phyloP scores from a whole-genome alignment of 2,888 invertebrate genomes.

The Resseliella maxima region DNA sequence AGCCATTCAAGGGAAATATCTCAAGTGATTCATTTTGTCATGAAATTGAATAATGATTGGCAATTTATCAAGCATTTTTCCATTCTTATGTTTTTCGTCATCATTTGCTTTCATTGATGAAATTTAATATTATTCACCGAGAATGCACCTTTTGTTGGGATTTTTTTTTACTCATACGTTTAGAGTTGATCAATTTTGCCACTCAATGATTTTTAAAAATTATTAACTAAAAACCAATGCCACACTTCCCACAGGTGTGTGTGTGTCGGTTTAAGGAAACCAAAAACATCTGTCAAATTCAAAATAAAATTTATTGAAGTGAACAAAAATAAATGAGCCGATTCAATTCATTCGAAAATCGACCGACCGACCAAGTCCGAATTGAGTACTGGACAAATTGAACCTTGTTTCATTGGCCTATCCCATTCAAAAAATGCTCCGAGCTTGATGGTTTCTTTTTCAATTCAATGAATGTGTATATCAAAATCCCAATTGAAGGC shows the following conservation, averaged over 20 bases:
- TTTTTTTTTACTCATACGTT: too few relatives aligned
- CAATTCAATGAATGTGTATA: slow-evolving; percentile 10
- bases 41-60: not conserved
- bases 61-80: too few relatives aligned
- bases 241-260: not conserved
- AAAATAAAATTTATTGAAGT: slow-evolving; percentile 23
- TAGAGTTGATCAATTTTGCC: too few relatives aligned
- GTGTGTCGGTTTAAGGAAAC: not conserved
- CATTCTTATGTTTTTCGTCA: too few relatives aligned
- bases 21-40: not conserved
- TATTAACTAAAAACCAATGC: too few relatives aligned
- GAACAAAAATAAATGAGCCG: slow-evolving; percentile 28
- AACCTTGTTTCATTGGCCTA: not conserved
- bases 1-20: not conserved
- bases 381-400: slow-evolving; percentile 8
- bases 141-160: too few relatives aligned
- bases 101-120: too few relatives aligned
- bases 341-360: not conserved
- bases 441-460: too few relatives aligned
- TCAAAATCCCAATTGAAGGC: not conserved
- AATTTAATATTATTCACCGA: too few relatives aligned
- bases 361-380: not conserved
- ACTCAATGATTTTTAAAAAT: not conserved
- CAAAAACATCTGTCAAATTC: slow-evolving; percentile 7
- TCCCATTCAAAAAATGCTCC: not conserved